These are phyloP conservation scores for Chironomus striatipennis DNA, from an alignment of 1,140 invertebrate species.

Conservation along the genomic window DNA sequence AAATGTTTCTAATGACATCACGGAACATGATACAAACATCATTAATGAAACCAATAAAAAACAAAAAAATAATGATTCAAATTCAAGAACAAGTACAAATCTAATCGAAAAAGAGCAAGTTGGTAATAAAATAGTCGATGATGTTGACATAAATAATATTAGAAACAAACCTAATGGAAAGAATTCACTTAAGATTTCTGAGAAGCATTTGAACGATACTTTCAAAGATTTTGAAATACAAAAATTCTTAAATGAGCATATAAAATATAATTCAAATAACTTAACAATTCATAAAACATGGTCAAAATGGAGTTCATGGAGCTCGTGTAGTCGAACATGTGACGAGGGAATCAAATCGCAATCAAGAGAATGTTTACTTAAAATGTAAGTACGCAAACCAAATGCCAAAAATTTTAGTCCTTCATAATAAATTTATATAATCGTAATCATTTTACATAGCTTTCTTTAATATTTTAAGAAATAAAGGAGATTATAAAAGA, in stretches of 20 bases:
- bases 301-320: slow-evolving; percentile 65
- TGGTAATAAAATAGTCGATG: neutral
- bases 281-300: slow-evolving; percentile 39
- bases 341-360: slow-evolving; percentile 75
- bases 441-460: no score
- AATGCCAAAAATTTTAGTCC: no score
- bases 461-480: no score
- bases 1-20: neutral
- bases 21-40: neutral
- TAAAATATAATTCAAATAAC: neutral
- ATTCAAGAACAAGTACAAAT: neutral
- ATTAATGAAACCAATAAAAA: neutral
- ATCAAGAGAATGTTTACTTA: slow-evolving; percentile 39
- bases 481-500: no score
- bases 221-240: neutral
- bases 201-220: neutral
- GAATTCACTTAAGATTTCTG: neutral
- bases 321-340: slow-evolving; percentile 71
- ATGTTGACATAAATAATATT: neutral
- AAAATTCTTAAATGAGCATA: neutral
- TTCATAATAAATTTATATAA: no score
- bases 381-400: no score
- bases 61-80: neutral
- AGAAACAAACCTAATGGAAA: no score
- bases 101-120: no score